These are phyloP conservation scores for Silurus lanzhouensis DNA, from an alignment of 2,797 vertebrate genomes.

Conservation along the genomic window DNA sequence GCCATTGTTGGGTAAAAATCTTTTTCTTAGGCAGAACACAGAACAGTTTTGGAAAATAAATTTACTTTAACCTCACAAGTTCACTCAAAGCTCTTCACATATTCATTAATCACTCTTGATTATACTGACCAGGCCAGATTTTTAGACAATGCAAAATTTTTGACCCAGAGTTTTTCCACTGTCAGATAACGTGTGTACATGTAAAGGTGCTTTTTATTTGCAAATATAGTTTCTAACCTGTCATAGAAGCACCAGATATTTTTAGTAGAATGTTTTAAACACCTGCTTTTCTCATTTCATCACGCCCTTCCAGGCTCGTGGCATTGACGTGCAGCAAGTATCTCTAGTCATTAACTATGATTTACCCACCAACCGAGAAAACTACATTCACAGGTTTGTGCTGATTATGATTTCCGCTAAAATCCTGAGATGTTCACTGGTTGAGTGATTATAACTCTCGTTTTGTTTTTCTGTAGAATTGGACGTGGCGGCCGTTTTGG, in stretches of 20 bases:
- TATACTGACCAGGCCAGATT: no score
- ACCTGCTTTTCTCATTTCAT: not conserved
- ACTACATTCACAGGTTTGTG: conserved; percentile 75
- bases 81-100: not conserved
- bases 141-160: no score
- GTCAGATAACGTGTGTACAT: no score
- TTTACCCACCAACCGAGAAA: conserved; percentile 75
- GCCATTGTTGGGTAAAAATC: not conserved
- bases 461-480: conserved; percentile 62
- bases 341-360: conserved; percentile 78
- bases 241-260: not conserved
- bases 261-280: not conserved
- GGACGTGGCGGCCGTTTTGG: conserved; percentile 76
- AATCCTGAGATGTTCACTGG: not conserved
- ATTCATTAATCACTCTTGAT: no score
- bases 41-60: not conserved
- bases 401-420: not conserved
- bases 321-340: conserved; percentile 76
- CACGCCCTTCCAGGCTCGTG: conserved; percentile 65
- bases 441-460: not conserved
- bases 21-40: not conserved
- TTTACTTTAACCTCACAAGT: not conserved
- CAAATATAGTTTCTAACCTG: not conserved
- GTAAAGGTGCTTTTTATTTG: no score
- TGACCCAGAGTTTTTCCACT: no score